Percentiles rank a stretch among this genome's conserved stretches.
phyloP scores from a whole-genome alignment of 2,797 vertebrate species.

The Lepilemur septentrionalis region DNA sequence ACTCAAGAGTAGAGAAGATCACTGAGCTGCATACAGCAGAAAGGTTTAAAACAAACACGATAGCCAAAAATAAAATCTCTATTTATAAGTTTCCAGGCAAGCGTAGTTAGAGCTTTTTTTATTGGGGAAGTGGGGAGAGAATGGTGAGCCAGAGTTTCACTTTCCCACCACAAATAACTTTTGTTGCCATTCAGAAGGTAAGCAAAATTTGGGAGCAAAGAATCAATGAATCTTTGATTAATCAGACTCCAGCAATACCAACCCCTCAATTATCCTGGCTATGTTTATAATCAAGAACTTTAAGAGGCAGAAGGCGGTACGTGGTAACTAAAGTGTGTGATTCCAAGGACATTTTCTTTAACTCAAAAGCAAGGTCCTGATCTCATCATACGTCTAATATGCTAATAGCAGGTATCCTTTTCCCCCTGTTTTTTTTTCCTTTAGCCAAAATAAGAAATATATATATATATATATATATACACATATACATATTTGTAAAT shows the following conservation, averaged over 20 bases:
- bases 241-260: not conserved
- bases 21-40: not conserved
- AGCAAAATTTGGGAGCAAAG: not conserved
- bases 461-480: not conserved
- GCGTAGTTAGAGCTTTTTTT: not conserved
- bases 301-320: not conserved
- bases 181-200: not conserved
- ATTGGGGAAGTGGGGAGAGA: not conserved
- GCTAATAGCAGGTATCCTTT: not conserved
- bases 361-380: not conserved
- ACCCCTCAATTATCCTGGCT: not conserved
- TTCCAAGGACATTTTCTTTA: not conserved
- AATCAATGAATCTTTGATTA: not conserved
- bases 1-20: not conserved
- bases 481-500: not conserved
- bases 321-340: not conserved
- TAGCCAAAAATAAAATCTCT: not conserved
- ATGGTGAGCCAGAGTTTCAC: not conserved
- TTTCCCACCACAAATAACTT: not conserved
- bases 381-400: not conserved
- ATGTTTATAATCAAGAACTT: not conserved
- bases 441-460: not conserved
- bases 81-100: not conserved
- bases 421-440: not conserved
- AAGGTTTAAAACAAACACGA: conserved; percentile 3